Base-by-base conservation (phyloP, 2,797 vertebrate genomes). In the Coranthus polyacanthus region DNA sequence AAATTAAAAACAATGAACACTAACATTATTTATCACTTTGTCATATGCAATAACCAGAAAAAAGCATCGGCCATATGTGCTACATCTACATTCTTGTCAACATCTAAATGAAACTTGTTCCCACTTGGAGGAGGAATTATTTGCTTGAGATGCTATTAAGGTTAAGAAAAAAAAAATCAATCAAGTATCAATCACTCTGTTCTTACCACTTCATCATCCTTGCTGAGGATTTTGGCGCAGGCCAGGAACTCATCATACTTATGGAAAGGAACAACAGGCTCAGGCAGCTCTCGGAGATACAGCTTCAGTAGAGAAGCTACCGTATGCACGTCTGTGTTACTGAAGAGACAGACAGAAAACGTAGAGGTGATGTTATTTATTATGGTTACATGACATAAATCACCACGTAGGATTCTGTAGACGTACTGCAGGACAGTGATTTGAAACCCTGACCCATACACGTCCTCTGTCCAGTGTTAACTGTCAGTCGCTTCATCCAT, bases 231-330 rank as follows among this genome's bases (percentile, higher is more conserved):
- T 78, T 97, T 98, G 87, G 96, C 94, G 63, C 95, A 97, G 72
- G 95, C 91, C 82, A 99, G 90, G 75, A 99, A 98, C 64, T 98
- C 96, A 9, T 97, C 95, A 0, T 97, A 99, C 74, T 97, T 97
- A 55, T 95, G 90, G 1, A 98, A 99, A 0, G 98, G 97, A 80
- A 99, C 88, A 22, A 99, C 96, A 0, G 98, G 98, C 70, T 99
- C 98, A 0, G 98, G 98, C 32, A 99, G 95, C 47, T 99, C 98
- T 78, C 97, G 91, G 41, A 99, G 95, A 79, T 98, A 99, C 54
- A 99, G 92, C 89, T 99, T 99, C 54, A 99, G 94, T 32, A 99
- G 94, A 0, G 98, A 99, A 0, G 98, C 97, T 26, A 99, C 98
- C 0, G 98, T 99, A 67, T 99, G 98, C 37, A 99, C 97, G 7